phyloP scores from a whole-genome alignment of 2,888 invertebrate genomes.

The Aspidapion aeneum region DNA sequence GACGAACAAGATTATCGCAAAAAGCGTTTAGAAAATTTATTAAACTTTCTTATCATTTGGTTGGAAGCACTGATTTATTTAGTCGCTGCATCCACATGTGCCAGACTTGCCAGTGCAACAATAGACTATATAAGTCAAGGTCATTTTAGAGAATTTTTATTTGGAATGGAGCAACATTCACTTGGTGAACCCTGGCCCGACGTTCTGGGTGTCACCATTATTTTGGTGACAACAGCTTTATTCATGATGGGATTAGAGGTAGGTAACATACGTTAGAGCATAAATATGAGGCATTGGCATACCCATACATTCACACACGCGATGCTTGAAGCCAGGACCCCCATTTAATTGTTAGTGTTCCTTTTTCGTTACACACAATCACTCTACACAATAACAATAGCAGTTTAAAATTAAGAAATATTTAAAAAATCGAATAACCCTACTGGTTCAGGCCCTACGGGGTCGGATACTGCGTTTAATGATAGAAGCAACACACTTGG shows the following conservation, averaged over 20 bases:
- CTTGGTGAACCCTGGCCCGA: conserved; percentile 63
- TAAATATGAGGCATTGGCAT: too few relatives aligned
- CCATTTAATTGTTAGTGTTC: too few relatives aligned
- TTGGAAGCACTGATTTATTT: conserved; percentile 56
- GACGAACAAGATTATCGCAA: conserved; percentile 37
- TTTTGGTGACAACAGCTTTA: conserved; percentile 58
- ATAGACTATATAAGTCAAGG: conserved; percentile 61
- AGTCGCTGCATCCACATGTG: conserved; percentile 59
- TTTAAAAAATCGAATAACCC: too few relatives aligned
- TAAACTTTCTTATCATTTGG: conserved; percentile 59
- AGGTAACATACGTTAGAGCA: conserved; percentile 24
- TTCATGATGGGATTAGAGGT: conserved; percentile 65
- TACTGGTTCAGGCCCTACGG: too few relatives aligned
- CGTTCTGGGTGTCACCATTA: conserved; percentile 58
- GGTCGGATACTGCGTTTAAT: too few relatives aligned
- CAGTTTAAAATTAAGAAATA: too few relatives aligned
- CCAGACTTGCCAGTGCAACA: conserved; percentile 59
- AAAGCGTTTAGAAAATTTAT: conserved; percentile 51
- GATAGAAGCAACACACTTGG: too few relatives aligned
- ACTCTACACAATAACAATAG: too few relatives aligned
- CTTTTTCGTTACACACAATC: too few relatives aligned
- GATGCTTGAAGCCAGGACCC: too few relatives aligned
- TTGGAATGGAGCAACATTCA: conserved; percentile 56
- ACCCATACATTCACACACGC: too few relatives aligned
- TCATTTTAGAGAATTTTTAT: conserved; percentile 57